Conservation (phyloP, 1,140 invertebrate genomes). For the Marisa cornuarietis region DNA sequence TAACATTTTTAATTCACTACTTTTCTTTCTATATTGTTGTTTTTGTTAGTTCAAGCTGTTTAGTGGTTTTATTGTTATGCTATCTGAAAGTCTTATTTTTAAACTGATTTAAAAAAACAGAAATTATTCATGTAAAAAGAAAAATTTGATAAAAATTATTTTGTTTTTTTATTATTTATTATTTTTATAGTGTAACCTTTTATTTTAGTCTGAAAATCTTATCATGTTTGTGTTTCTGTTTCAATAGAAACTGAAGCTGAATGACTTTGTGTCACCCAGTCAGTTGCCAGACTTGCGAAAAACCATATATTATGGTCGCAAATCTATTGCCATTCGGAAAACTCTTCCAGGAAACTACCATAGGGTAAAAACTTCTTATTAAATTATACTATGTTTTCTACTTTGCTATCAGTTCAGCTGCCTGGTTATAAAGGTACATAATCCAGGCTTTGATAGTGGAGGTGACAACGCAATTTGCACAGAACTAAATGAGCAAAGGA, state of each 20-base stretch:
- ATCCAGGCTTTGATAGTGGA: neutral
- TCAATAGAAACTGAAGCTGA: conserved; percentile 62
- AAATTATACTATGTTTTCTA: neutral
- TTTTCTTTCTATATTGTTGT: neutral
- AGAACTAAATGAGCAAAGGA: too few species aligned
- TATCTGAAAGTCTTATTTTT: too few species aligned
- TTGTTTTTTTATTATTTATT: too few species aligned
- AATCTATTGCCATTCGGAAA: conserved; percentile 62
- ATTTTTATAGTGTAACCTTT: too few species aligned
- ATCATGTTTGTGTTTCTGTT: conserved; percentile 22
- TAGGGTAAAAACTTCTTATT: conserved; percentile 42
- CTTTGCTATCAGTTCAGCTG: neutral
- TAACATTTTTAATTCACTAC: neutral
- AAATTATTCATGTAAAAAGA: too few species aligned
- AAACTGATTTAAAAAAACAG: too few species aligned
- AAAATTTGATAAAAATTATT: too few species aligned
- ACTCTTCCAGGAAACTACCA: conserved; percentile 58
- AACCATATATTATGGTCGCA: conserved; percentile 62
- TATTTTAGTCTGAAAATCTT: too few species aligned
- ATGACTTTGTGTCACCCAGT: conserved; percentile 64
- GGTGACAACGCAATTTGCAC: neutral
- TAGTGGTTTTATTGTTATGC: neutral
- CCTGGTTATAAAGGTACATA: neutral
- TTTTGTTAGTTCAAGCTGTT: neutral
- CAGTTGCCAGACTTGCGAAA: conserved; percentile 62